phyloP scores from a whole-genome alignment of 1,140 invertebrate genomes.

The Hermetia illucens region DNA sequence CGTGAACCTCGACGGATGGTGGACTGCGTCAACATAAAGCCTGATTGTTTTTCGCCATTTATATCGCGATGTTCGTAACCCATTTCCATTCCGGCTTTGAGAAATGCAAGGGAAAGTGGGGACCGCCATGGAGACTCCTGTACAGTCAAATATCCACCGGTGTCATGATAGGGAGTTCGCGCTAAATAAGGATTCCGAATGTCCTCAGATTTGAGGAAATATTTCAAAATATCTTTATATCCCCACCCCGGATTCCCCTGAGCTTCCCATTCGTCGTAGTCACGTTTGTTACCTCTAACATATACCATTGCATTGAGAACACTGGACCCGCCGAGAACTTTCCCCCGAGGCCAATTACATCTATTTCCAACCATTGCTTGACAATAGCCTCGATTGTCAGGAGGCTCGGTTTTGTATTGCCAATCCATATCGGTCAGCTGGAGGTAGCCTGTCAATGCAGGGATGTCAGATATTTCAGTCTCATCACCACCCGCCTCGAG shows the following conservation, averaged over 20 bases:
- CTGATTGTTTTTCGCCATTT: conserved; percentile 69
- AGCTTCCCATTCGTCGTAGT: conserved; percentile 83
- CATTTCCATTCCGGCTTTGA: conserved; percentile 64
- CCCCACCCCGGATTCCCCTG: conserved; percentile 83
- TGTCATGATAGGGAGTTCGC: conserved; percentile 55
- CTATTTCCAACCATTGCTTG: conserved; percentile 68
- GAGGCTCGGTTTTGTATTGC: conserved; percentile 81
- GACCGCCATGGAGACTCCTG: conserved; percentile 71
- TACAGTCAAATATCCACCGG: conserved; percentile 68
- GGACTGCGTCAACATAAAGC: conserved; percentile 71
- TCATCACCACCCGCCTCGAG: conserved; percentile 75
- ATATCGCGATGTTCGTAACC: conserved; percentile 69
- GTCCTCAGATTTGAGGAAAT: conserved; percentile 80
- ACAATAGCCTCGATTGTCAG: conserved; percentile 56
- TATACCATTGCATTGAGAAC: conserved; percentile 93
- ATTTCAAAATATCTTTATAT: conserved; percentile 72
- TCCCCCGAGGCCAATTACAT: conserved; percentile 78
- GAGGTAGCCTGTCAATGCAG: conserved; percentile 56
- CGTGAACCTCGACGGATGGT: conserved; percentile 73
- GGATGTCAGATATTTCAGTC: conserved; percentile 64
- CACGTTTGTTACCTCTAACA: conserved; percentile 75
- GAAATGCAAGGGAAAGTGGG: conserved; percentile 62
- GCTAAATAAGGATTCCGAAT: conserved; percentile 68
- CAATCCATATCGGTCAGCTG: conserved; percentile 77
- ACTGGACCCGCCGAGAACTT: conserved; percentile 83